Evolutionary conservation across 2,888 invertebrate genomes (phyloP).

Genomic region (Lacanobia wlatinum): DNA sequence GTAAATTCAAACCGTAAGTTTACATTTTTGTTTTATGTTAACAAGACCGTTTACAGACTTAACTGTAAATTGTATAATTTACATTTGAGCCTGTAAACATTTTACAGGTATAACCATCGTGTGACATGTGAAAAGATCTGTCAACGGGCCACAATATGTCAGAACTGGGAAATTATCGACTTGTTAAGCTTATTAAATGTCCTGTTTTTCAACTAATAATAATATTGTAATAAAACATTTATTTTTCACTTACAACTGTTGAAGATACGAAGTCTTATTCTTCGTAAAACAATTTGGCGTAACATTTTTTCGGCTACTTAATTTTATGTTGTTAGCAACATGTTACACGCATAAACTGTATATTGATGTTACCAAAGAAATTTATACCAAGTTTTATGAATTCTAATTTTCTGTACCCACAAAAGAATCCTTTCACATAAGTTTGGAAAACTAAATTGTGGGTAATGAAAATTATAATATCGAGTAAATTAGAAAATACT

Average conservation of each 20-base stretch:
- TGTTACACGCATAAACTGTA: neutral
- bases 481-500: neutral
- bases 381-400: no score
- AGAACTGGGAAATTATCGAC: constrained; percentile 52
- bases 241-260: no score
- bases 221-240: no score
- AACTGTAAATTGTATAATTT: constrained; percentile 46
- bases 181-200: neutral
- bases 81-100: constrained; percentile 50
- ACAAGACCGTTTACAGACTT: constrained; percentile 46
- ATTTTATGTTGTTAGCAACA: neutral
- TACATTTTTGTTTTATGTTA: constrained; percentile 42
- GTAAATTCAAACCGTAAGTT: constrained; percentile 61
- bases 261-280: neutral
- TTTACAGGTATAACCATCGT: constrained; percentile 64
- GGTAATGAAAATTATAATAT: neutral
- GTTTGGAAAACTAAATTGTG: no score
- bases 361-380: neutral
- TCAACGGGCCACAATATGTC: constrained; percentile 62
- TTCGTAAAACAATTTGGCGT: neutral
- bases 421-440: no score
- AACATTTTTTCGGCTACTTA: neutral
- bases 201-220: neutral
- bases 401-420: no score
- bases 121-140: constrained; percentile 68